These are phyloP conservation scores for Fistularia commersonii DNA, from an alignment of 2,797 vertebrate species.

Conservation along the genomic window DNA sequence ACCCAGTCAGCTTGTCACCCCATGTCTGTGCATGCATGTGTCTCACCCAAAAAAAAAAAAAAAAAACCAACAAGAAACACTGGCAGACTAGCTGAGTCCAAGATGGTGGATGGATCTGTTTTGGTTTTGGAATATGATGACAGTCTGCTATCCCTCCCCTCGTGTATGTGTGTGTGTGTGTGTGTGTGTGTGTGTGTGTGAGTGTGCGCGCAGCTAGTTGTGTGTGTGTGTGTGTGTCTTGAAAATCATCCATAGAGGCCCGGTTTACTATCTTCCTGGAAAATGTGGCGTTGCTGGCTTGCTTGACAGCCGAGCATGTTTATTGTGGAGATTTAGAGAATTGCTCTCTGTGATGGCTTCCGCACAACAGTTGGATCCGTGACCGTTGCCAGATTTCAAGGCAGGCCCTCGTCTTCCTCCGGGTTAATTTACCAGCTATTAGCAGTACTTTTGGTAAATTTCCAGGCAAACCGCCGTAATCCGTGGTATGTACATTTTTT, in stretches of 20 bases:
- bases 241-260: conserved; percentile 44
- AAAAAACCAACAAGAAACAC: conserved; percentile 7
- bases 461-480: too few relatives aligned
- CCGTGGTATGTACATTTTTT: too few relatives aligned
- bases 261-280: conserved; percentile 47
- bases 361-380: conserved; percentile 33
- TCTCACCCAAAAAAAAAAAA: conserved; percentile 12
- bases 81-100: conserved; percentile 39
- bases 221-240: conserved; percentile 12
- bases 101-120: conserved; percentile 64
- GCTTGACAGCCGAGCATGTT: conserved; percentile 42
- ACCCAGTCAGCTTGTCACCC: conserved; percentile 53
- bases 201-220: not conserved
- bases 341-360: conserved; percentile 46
- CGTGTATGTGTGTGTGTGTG: conserved; percentile 13
- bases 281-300: conserved; percentile 43
- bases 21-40: conserved; percentile 12
- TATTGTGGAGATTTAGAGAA: conserved; percentile 50
- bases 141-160: conserved; percentile 44
- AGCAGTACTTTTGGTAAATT: too few relatives aligned
- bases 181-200: conserved; percentile 13
- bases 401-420: conserved; percentile 3
- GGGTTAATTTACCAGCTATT: too few relatives aligned
- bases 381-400: conserved; percentile 35
- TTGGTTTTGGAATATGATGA: conserved; percentile 55